Evolutionary conservation across 2,113 vertebrate species (phyloP), one percentile per base, ranked within the genome.

Genomic region (Ariopsis seemanni): DNA sequence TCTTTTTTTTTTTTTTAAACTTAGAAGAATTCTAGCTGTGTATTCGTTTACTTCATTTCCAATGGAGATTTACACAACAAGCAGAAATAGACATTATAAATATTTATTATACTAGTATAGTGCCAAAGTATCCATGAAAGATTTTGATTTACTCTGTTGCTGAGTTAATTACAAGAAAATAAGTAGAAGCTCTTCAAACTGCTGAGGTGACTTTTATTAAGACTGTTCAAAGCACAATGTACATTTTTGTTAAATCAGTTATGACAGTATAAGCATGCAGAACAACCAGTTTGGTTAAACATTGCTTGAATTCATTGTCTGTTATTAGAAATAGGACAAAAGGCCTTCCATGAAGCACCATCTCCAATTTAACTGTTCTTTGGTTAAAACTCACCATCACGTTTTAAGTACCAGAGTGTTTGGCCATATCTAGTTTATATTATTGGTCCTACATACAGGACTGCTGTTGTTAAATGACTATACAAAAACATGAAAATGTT

Each of bases 381-480:
- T 92, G 92, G 91, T 91, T 72, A 82, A 90, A 92, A 93, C 93
- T 90, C 91, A 92, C 50, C 57, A 62, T 77, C 67, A 30, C 93
- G 83, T 90, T 86, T 57, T 62, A 42, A 93, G 92, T 93, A 93
- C 93, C 93, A 94, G 92, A 93, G 82, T 48, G 88, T 92, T 92
- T 91, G 91, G 91, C 93, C 92, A 93, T 91, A 92, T 93, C 30
- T 55, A 62, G 10, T 55, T 78, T 90, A 79, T 55, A 81, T 88
- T 85, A 86, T 85, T 86, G 80, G 83, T 84, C 85, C 80, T 82
- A 74, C n/a, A 60, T 60, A 11, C 50, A 83, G 86, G 74, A 86
- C 27, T 75, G 78, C 78, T 55, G 65, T 22, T 80, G 67, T 88
- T 58, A 78, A 78, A 74, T 62, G 30, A 75, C 50, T 17, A 50